These are phyloP conservation scores for Acholoe squamosa DNA, from an alignment of 2,888 invertebrate genomes.

Conservation along the genomic window DNA sequence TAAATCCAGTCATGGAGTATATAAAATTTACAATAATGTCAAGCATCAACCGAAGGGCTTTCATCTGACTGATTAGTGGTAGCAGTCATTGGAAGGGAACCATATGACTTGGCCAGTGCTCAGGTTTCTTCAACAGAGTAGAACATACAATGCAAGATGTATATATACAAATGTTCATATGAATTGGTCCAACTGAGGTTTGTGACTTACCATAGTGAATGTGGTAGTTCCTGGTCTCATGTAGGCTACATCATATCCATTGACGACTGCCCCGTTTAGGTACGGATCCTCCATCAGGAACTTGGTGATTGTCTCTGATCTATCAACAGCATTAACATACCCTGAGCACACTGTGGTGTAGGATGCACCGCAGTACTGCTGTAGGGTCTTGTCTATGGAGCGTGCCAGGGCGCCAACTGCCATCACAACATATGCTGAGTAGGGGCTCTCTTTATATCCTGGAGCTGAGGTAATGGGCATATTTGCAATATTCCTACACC, in stretches of 20 bases:
- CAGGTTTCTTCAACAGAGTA: too few species aligned
- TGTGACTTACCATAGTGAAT: conserved; percentile 2
- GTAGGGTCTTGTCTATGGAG: conserved; percentile 75
- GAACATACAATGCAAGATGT: too few species aligned
- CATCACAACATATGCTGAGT: conserved; percentile 73
- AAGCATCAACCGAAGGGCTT: too few species aligned
- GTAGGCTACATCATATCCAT: conserved; percentile 19
- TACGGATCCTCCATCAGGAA: conserved; percentile 70
- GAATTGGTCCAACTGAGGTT: too few species aligned
- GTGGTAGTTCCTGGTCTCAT: neutral
- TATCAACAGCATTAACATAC: conserved; percentile 73
- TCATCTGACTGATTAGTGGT: too few species aligned
- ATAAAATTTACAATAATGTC: too few species aligned
- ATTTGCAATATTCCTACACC: conserved; percentile 62
- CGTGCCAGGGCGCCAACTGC: conserved; percentile 76
- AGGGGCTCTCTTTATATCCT: conserved; percentile 67
- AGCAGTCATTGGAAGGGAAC: too few species aligned
- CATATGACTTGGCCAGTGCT: too few species aligned
- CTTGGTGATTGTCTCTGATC: conserved; percentile 71
- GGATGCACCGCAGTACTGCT: conserved; percentile 74
- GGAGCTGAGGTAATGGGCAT: conserved; percentile 68
- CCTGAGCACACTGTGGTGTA: conserved; percentile 75
- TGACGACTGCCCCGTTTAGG: conserved; percentile 5
- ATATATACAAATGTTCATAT: too few species aligned
- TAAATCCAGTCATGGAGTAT: too few species aligned